Evolutionary conservation across 2,888 invertebrate genomes (phyloP).

Genomic region (Cheilosia impressa): DNA sequence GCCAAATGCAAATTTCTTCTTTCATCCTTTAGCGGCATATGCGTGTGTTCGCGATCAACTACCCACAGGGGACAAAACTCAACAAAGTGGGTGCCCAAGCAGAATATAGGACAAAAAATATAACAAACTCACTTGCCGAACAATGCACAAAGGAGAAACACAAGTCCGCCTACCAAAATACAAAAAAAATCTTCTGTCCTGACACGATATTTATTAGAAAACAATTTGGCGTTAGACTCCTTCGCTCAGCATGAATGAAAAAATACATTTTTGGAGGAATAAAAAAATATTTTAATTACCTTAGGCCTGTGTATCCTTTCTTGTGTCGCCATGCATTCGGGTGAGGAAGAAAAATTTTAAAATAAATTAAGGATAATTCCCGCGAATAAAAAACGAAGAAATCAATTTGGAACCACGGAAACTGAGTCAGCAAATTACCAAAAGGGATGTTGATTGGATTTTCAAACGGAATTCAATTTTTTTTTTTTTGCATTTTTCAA

Average conservation of each 20-base stretch:
- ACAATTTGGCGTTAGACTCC: constrained; percentile 60
- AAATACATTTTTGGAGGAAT: constrained; percentile 20
- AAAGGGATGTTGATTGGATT: constrained; percentile 72
- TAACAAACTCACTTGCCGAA: constrained; percentile 13
- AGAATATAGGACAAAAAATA: constrained; percentile 38
- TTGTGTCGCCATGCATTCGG: constrained; percentile 46
- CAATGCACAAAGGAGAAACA: constrained; percentile 45
- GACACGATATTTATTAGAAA: constrained; percentile 73
- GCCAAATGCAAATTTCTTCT: constrained; percentile 69
- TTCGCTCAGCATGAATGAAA: constrained; percentile 33
- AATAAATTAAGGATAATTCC: constrained; percentile 70
- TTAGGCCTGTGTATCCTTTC: constrained; percentile 60
- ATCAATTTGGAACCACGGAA: constrained; percentile 64
- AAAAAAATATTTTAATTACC: constrained; percentile 66
- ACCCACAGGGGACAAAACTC: constrained; percentile 71
- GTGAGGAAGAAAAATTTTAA: constrained; percentile 22
- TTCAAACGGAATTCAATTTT: constrained; percentile 69
- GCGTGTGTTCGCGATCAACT: constrained; percentile 66
- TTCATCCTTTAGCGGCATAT: constrained; percentile 61
- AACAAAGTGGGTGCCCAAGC: constrained; percentile 18
- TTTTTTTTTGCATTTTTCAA: constrained; percentile 23
- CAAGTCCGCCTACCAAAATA: constrained; percentile 51
- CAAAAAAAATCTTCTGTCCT: constrained; percentile 53
- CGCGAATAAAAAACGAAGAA: constrained; percentile 56
- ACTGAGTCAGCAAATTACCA: constrained; percentile 65